phyloP scores from a whole-genome alignment of 2,113 vertebrate species.

The Jacana jacana region DNA sequence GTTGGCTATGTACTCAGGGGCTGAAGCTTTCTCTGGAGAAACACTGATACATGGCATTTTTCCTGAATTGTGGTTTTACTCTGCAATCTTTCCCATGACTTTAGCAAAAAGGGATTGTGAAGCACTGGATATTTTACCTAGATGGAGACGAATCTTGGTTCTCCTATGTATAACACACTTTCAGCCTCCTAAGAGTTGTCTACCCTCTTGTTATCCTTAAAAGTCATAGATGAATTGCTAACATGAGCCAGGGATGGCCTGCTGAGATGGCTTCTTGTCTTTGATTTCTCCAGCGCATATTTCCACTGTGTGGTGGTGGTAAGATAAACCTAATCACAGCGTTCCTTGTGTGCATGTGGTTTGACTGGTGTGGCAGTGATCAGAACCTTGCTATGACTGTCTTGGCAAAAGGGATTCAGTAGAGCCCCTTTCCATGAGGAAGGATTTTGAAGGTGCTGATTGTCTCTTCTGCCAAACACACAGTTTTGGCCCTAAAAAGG shows the following conservation, averaged over 20 bases:
- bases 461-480: not conserved
- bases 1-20: not conserved
- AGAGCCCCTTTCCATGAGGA: fast-evolving
- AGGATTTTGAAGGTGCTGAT: not conserved
- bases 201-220: not conserved
- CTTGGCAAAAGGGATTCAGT: not conserved
- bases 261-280: not conserved
- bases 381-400: not conserved
- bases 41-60: fast-evolving
- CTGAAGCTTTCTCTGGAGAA: not conserved
- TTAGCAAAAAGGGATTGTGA: not conserved
- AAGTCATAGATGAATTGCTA: not conserved
- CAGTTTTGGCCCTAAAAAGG: not conserved
- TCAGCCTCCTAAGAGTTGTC: not conserved
- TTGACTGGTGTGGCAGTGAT: not conserved
- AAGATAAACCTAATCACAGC: not conserved
- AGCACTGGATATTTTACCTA: not conserved
- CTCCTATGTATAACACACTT: fast-evolving
- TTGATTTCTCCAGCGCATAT: not conserved
- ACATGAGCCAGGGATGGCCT: not conserved
- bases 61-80: not conserved
- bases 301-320: not conserved
- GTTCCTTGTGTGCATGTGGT: fast-evolving
- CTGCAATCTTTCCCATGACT: not conserved
- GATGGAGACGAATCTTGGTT: not conserved